These are phyloP conservation scores for Drusus annulatus DNA, from an alignment of 1,140 invertebrate genomes.

Conservation along the genomic window DNA sequence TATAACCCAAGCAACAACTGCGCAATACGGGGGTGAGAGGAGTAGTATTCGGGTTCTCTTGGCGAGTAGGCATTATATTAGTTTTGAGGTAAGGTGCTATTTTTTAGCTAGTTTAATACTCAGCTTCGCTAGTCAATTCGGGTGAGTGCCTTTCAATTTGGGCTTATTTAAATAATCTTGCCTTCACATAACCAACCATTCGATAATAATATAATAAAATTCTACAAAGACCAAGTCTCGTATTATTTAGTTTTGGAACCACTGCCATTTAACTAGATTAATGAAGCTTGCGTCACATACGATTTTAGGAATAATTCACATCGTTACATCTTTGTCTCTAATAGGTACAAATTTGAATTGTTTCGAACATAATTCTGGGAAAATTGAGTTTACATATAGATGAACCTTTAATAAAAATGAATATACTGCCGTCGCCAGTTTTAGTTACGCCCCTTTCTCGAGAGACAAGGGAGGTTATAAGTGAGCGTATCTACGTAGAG, in stretches of 20 bases:
- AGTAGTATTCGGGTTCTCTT: neutral
- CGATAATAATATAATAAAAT: neutral
- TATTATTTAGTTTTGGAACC: neutral
- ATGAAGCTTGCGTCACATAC: neutral
- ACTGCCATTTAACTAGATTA: conserved; percentile 1
- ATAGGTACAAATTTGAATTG: too few species aligned
- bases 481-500: neutral
- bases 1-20: neutral
- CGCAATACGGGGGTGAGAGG: neutral
- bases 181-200: neutral
- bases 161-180: conserved; percentile 22
- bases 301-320: too few species aligned
- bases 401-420: neutral
- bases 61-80: neutral
- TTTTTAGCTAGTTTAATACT: neutral
- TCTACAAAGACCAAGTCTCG: neutral
- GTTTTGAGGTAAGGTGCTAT: neutral
- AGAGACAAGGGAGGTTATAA: neutral
- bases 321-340: too few species aligned
- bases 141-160: too few species aligned
- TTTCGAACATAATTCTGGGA: too few species aligned
- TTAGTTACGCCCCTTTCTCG: neutral
- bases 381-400: too few species aligned
- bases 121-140: neutral
- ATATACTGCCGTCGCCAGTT: neutral